Base-by-base conservation (phyloP, 2,113 vertebrate genomes). In the Aphelocoma coerulescens region DNA sequence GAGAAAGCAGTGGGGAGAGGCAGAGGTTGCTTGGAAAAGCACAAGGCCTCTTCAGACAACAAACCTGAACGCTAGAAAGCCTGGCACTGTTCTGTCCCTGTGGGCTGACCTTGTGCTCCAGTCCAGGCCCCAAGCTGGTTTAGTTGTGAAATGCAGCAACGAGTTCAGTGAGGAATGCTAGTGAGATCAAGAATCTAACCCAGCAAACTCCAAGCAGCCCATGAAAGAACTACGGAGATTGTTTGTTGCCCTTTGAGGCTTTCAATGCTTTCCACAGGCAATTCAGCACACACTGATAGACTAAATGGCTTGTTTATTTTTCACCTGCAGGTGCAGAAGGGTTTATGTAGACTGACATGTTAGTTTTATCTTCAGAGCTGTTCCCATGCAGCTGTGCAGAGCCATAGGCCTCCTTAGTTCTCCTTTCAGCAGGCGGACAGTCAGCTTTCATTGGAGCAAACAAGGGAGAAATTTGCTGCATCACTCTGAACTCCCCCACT, bases 301-400 rank as follows among this genome's bases (percentile, higher is more conserved):
- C 28, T 84, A 88, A 94, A 81, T 43, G 18, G 14, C 46, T 55
- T 58, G 71, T 66, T 93, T 88, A 41, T 91, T 93, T 96, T 95
- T 76, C 80, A 93, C 54, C 66, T 51, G 88, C 92, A 94, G 85
- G 91, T 87, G 86, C 61, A 93, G 85, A 83, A 0, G 32, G 37
- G 44, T 84, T 93, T 87, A 77, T 72, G 33, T 35, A 27, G 58
- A 85, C 66, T 68, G 65, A 82, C 48, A 51, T 54, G 41, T 43
- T 91, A 94, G 49, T 78, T 96, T 89, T 87, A 85, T 92, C 86
- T 91, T 91, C 65, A 87, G 57, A 94, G 52, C 22, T 91, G 39
- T 65, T 95, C 57, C 69, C 69, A 82, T 57, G 83, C 76, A 93
- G 76, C 85, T 96, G 73, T 75, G 58, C 61, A 78, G 57, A 92